A percentile compares a stretch with the other conserved stretches of the same genome.
phyloP scores from a whole-genome alignment of 2,888 invertebrate species.

The Griposia aprilina region DNA sequence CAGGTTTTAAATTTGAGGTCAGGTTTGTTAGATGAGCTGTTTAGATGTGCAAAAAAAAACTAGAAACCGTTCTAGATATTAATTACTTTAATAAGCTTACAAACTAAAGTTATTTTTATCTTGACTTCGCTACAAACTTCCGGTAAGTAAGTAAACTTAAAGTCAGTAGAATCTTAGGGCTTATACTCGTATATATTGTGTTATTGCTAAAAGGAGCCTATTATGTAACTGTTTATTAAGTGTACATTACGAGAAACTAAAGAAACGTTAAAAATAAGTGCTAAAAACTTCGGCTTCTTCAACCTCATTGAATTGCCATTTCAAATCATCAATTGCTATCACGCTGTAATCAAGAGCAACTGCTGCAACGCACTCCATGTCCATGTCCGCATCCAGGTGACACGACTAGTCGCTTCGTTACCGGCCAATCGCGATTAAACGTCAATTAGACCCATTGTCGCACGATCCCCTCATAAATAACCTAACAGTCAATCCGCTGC shows the following conservation, averaged over 20 bases:
- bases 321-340: conserved; percentile 43
- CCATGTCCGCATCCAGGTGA: conserved; percentile 62
- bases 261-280: conserved; percentile 2
- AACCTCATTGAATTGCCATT: conserved; percentile 23
- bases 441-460: conserved; percentile 88
- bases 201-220: not conserved
- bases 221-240: not conserved
- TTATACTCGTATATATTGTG: no score
- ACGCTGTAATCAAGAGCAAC: conserved; percentile 40
- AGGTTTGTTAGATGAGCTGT: conserved; percentile 2
- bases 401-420: conserved; percentile 80
- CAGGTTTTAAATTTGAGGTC: conserved; percentile 23
- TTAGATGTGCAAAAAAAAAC: not conserved
- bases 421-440: conserved; percentile 83
- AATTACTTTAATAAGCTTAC: not conserved
- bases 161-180: not conserved
- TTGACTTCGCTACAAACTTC: not conserved
- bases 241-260: not conserved
- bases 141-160: not conserved
- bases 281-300: not conserved
- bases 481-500: conserved; percentile 75
- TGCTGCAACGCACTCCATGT: conserved; percentile 52
- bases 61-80: not conserved
- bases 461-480: conserved; percentile 82
- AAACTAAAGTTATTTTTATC: not conserved